Conservation (phyloP, 2,888 invertebrate genomes). For the Noctua janthina region DNA sequence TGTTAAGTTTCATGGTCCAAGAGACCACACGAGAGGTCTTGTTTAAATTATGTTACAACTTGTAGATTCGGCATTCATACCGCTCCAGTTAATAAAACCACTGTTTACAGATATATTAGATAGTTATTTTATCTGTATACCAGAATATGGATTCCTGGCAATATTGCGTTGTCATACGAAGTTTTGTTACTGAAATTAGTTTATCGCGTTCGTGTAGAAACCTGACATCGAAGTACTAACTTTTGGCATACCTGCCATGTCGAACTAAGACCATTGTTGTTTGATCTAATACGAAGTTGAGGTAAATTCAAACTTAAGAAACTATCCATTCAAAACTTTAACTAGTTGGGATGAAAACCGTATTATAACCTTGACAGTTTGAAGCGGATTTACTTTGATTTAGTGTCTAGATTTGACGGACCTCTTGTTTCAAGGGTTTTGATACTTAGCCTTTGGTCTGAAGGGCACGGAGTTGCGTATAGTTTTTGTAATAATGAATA, state of each 20-base stretch:
- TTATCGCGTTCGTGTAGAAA: background rate
- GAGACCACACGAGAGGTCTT: too few species aligned
- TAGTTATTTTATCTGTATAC: background rate
- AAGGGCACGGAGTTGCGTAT: background rate
- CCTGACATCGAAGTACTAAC: background rate
- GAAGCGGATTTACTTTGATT: background rate
- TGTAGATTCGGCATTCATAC: background rate
- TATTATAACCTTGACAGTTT: conserved; percentile 4
- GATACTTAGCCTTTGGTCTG: background rate
- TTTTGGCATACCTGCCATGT: background rate
- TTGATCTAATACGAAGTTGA: background rate
- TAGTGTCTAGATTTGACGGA: background rate
- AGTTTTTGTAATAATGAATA: background rate
- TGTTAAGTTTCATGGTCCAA: too few species aligned
- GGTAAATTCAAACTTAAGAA: background rate
- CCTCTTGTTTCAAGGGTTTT: background rate
- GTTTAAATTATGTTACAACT: too few species aligned
- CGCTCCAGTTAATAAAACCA: background rate
- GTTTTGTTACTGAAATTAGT: background rate
- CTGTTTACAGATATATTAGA: background rate
- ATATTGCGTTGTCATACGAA: background rate
- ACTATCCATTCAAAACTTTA: background rate
- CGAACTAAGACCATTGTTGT: background rate
- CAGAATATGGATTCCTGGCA: background rate
- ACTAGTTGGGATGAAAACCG: background rate